Evolutionary conservation across 1,140 invertebrate genomes (phyloP), one percentile per base, ranked within the genome.

Genomic region (Spodoptera litura): DNA sequence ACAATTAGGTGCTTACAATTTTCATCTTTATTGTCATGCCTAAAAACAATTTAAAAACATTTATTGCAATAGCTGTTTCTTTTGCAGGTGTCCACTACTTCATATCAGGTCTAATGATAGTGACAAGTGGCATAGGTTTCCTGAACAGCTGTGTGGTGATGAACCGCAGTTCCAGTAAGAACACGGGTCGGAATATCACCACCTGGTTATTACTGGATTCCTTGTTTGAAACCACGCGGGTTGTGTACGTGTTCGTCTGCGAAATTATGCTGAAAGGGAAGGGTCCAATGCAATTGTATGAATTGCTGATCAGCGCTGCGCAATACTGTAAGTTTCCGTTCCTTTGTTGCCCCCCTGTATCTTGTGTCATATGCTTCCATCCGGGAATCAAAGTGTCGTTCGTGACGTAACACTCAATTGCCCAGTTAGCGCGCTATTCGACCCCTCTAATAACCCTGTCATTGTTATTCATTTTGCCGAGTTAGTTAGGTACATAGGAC

Each of bases 151-250:
- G 85, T 4, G 76, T 92, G 31, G 87, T 91, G 55, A 86, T 94
- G 75, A 88, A 87, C 64, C 83, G 93, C 0, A 85, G 82, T 5
- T 75, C 88, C 0, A 59, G 78, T 1, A 78, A 82, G 2, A 94
- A 92, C 75, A 85, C 73, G 0, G 86, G 89, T 11, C 83, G 87
- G 2, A 89, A 89, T 25, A 88, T 94, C 31, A 93, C 91, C 15
- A 84, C 84, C 0, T 94, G 93, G 93, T 77, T 94, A 38, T 84
- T 94, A 9, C 82, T 94, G 8, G 89, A 93, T 74, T 94, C 93
- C 0, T 78, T 94, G 82, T 94, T 94, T 53, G 93, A 94, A 81
- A 92, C 90, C 1, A 88, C 85, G 5, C 72, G 93, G 0, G 90
- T 94, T 0, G 74, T 94, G 0, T 93, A 94, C 31, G 85, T 93